Evolutionary conservation across 2,888 invertebrate species (phyloP).

Genomic region (Phortica okadai): DNA sequence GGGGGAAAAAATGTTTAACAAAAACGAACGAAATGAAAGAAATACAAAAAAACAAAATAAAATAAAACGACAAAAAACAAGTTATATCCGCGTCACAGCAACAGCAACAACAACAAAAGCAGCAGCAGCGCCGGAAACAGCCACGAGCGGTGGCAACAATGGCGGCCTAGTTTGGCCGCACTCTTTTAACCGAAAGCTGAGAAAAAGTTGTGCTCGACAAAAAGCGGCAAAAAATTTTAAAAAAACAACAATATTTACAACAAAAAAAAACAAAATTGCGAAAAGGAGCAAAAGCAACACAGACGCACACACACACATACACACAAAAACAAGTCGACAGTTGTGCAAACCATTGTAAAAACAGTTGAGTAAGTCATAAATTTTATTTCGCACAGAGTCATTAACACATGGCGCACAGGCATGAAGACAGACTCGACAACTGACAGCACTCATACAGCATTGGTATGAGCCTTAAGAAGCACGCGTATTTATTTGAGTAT

Average conservation of each 20-base stretch:
- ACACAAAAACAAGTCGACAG: neutral
- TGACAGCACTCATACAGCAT: neutral
- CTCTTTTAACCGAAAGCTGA: neutral
- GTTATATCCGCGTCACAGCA: too few relatives aligned
- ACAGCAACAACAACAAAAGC: too few relatives aligned
- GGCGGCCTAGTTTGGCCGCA: conserved; percentile 63
- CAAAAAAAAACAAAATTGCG: neutral
- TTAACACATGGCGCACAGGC: conserved; percentile 65
- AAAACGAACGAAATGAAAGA: neutral
- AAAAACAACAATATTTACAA: neutral
- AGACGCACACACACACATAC: neutral
- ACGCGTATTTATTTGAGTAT: neutral
- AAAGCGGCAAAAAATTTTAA: neutral
- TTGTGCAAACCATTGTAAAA: conserved; percentile 43
- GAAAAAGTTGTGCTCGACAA: neutral
- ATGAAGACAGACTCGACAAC: conserved; percentile 6
- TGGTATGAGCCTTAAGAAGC: neutral
- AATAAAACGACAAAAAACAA: neutral
- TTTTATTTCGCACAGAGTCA: conserved; percentile 70
- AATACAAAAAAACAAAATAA: conserved; percentile 3
- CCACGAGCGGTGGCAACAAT: conserved; percentile 61
- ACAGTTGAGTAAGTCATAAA: conserved; percentile 70
- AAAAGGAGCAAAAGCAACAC: neutral
- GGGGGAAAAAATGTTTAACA: conserved; percentile 41
- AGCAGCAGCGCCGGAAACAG: neutral